phyloP scores from a whole-genome alignment of 2,797 vertebrate species.

The Hipposideros larvatus region DNA sequence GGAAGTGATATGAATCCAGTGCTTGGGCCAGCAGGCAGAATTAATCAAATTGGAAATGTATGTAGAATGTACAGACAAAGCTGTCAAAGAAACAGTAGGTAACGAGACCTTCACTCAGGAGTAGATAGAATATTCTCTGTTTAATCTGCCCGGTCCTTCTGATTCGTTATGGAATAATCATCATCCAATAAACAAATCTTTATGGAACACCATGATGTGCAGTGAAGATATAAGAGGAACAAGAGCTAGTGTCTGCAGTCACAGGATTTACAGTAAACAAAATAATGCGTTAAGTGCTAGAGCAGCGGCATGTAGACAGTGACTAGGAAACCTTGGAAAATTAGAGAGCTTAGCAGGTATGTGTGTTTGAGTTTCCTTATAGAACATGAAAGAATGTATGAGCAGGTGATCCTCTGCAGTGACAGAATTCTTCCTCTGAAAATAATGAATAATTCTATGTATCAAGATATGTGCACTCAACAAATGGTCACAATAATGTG shows the following conservation, averaged over 20 bases:
- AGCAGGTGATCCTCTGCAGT: neutral
- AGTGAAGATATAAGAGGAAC: neutral
- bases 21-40: neutral
- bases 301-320: neutral
- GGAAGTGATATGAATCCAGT: neutral
- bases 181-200: slow-evolving; percentile 33
- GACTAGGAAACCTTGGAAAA: neutral
- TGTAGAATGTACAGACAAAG: neutral
- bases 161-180: slow-evolving; percentile 1
- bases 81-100: neutral
- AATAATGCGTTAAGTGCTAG: neutral
- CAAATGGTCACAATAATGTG: neutral
- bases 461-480: neutral
- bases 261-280: slow-evolving; percentile 7
- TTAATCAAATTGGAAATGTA: neutral
- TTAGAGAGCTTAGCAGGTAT: neutral
- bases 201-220: neutral
- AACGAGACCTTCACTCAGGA: neutral
- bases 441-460: neutral
- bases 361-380: neutral
- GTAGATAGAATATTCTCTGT: neutral
- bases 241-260: neutral
- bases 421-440: neutral
- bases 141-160: neutral
- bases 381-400: neutral